phyloP scores from a whole-genome alignment of 2,113 vertebrate species.

The Cryptomyrus ogoouensis region DNA sequence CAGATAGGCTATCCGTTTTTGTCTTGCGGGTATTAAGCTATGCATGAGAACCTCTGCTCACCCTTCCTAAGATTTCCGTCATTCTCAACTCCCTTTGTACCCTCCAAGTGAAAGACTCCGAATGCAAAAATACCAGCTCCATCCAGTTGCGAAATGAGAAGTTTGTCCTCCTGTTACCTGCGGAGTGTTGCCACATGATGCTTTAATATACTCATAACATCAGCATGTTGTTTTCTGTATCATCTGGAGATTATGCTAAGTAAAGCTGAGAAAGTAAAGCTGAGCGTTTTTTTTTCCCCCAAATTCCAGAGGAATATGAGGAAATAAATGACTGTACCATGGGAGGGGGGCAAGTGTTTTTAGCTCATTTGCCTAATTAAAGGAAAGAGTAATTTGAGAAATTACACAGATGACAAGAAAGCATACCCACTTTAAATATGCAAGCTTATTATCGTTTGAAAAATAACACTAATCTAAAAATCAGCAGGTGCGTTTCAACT shows the following conservation, averaged over 20 bases:
- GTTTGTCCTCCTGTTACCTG: not conserved
- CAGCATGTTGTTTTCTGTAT: not conserved
- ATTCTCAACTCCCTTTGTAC: constrained; percentile 44
- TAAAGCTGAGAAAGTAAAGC: not conserved
- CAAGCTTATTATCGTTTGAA: constrained; percentile 45
- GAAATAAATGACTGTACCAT: constrained; percentile 50
- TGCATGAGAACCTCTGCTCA: constrained; percentile 69
- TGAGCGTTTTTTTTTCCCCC: constrained; percentile 16
- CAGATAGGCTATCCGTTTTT: constrained; percentile 54
- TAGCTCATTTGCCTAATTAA: constrained; percentile 48
- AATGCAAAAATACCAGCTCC: constrained; percentile 12
- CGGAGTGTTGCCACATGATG: not conserved
- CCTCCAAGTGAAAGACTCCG: constrained; percentile 51
- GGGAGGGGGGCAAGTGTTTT: constrained; percentile 37
- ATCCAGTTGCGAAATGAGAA: constrained; percentile 17
- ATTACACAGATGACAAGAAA: constrained; percentile 51
- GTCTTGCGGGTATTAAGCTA: constrained; percentile 69
- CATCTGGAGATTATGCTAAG: not conserved
- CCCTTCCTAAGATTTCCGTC: constrained; percentile 31
- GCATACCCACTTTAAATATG: constrained; percentile 42
- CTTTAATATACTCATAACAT: not conserved
- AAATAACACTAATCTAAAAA: constrained; percentile 20
- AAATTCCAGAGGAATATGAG: constrained; percentile 39
- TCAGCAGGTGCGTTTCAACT: constrained; percentile 1
- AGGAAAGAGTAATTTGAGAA: constrained; percentile 56